Percentiles rank a stretch among this genome's conserved stretches.
phyloP scores from a whole-genome alignment of 2,113 vertebrate genomes.

The Ia io region DNA sequence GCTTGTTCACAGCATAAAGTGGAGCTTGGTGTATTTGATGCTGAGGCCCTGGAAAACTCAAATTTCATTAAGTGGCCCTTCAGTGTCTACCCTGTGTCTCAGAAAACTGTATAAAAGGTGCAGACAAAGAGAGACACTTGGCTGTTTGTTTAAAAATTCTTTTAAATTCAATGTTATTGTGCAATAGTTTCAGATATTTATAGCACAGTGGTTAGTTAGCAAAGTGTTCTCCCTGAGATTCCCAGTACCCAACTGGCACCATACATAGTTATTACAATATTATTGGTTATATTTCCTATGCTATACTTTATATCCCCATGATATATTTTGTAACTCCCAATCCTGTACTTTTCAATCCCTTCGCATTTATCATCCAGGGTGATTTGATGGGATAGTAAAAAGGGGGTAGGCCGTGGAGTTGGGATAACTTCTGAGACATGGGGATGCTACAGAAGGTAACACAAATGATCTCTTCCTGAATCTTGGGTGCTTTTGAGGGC shows the following conservation, averaged over 20 bases:
- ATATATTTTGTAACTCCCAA: background rate
- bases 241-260: background rate
- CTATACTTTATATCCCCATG: background rate
- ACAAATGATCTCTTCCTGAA: fast-evolving
- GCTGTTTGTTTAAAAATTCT: background rate
- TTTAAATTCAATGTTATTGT: background rate
- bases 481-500: background rate
- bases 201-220: background rate
- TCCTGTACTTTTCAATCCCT: background rate
- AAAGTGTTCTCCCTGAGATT: background rate
- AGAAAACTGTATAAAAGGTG: background rate
- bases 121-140: background rate
- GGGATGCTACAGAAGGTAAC: background rate
- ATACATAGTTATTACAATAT: background rate
- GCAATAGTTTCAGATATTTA: background rate
- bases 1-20: background rate
- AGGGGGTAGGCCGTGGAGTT: fast-evolving
- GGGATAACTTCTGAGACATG: background rate
- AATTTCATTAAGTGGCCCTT: background rate
- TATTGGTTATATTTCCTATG: background rate
- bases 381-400: background rate
- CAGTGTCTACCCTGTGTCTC: background rate
- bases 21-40: background rate
- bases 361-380: background rate
- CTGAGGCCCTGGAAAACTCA: background rate